Percentiles rank a stretch among this genome's conserved stretches.
Evolutionary conservation across 1,140 invertebrate species (phyloP).

Genomic region (Drosophila insularis): DNA sequence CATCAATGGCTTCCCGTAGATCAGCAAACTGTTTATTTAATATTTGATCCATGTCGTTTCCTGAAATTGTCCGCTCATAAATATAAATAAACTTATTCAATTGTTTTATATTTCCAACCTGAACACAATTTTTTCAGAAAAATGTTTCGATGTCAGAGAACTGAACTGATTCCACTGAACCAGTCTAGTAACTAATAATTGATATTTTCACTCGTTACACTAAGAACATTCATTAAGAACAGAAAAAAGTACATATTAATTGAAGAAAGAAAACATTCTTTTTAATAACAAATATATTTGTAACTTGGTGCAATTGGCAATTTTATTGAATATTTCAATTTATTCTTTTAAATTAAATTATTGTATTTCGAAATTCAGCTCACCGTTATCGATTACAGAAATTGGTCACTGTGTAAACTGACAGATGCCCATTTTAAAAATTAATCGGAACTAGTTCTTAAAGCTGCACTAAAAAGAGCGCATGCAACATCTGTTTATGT

Average conservation of each 20-base stretch:
- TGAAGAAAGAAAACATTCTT: too few relatives aligned
- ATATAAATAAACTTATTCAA: not conserved
- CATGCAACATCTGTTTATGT: not conserved
- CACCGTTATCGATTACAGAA: too few relatives aligned
- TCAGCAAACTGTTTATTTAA: slow-evolving; percentile 57
- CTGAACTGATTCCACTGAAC: not conserved
- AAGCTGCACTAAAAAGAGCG: not conserved
- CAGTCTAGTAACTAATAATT: not conserved
- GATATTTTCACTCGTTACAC: not conserved
- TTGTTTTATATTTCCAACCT: not conserved
- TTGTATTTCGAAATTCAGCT: too few relatives aligned
- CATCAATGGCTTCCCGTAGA: slow-evolving; percentile 53
- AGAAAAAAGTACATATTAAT: too few relatives aligned
- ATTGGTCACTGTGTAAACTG: not conserved
- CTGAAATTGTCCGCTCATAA: not conserved
- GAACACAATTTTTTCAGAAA: not conserved
- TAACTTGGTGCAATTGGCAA: too few relatives aligned
- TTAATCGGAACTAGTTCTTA: not conserved
- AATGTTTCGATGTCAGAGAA: not conserved
- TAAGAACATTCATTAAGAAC: too few relatives aligned
- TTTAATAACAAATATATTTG: too few relatives aligned
- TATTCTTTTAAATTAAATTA: too few relatives aligned
- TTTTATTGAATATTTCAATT: too few relatives aligned
- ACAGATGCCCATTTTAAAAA: not conserved
- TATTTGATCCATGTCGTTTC: slow-evolving; percentile 48